Base-by-base conservation (phyloP, 2,797 vertebrate species). In the Sparus aurata region DNA sequence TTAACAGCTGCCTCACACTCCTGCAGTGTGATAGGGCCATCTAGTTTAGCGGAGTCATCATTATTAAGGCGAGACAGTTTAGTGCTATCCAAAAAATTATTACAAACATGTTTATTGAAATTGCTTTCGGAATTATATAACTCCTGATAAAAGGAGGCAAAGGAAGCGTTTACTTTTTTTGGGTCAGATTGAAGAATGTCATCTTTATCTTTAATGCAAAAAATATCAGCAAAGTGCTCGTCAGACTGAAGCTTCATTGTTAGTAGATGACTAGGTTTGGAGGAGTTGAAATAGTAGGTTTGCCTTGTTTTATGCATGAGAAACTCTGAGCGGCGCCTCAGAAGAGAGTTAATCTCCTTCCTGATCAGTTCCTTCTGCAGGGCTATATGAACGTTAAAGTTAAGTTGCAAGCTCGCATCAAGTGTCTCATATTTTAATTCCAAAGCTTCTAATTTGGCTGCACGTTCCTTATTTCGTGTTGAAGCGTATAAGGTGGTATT, bases 261-360 rank as follows among this genome's bases (percentile, higher is more conserved):
- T 20, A 63, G 16, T 11, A 55, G 18, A 20, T 55, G 58, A 30
- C 50, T 46, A 78, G 12, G n/a, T n/a, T n/a, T n/a, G n/a, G n/a
- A n/a, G n/a, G n/a, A n/a, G n/a, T n/a, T n/a, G n/a, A n/a, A n/a
- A n/a, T 72, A 54, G 3, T 77, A 70, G 10, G 13, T 64, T 57
- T 54, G 55, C 34, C 34, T 60, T 1, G 46, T 64, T 64, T 57
- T 76, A 9, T 63, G 67, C 52, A 64, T 70, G 2, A 64, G 67
- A 7, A 77, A 77, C 65, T 71, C 75, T 2, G 60, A 64, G 0
- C n/a, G 9, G 12, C 17, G 9, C 3, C 12, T 77, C 25, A 69
- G 12, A 18, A 77, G 17, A 20, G 53, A 77, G 10, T 70, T 59
- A 20, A 77, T 57, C n/a, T 69, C 27, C 57, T 69, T 77, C 63